Evolutionary conservation across 2,888 invertebrate genomes (phyloP), one percentile per base, ranked within the genome.

Genomic region (Gnatocerus cornutus): DNA sequence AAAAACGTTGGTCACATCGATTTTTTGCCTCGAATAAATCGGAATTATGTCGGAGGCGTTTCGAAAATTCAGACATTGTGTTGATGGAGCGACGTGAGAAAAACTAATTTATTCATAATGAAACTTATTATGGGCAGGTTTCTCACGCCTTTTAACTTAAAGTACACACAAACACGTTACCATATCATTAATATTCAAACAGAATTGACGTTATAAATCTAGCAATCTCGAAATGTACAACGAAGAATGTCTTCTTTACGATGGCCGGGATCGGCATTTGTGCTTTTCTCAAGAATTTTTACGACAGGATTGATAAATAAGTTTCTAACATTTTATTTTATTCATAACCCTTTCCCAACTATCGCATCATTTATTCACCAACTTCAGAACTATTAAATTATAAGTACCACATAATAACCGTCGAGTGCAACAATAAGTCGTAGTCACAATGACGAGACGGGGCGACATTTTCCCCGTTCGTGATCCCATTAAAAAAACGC

Each of bases 181-280:
- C 53, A 46, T 55, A 48, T 56, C 55, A 65, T 65, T 65, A 65
- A 65, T 65, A 65, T 65, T 65, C 65, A 65, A 55, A 55, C 29
- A 37, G 45, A 46, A 56, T 56, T 46, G 56, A 48, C 16, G 46
- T 48, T 65, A 65, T 65, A 65, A 65, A 65, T 65, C 65, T 65
- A 62, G 16, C 50, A 46, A 62, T 58, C 43, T 33, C 7, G 56
- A 56, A 29, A 41, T n/a, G 37, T 53, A 53, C 53, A 10, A 37
- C 46, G 41, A 41, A 27, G 56, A 56, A 56, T 56, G 41, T 56
- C 27, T 56, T 56, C 41, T 13, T 33, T 52, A 14, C 52, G 52
- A 50, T 6, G 14, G 14, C 9, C 39, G n/a, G n/a, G 39, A 41
- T 41, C 41, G 12, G 41, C 41, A 41, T 41, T 41, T 41, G 7